These are phyloP conservation scores for Drosophila rufa DNA, from an alignment of 1,140 invertebrate species.

Conservation along the genomic window DNA sequence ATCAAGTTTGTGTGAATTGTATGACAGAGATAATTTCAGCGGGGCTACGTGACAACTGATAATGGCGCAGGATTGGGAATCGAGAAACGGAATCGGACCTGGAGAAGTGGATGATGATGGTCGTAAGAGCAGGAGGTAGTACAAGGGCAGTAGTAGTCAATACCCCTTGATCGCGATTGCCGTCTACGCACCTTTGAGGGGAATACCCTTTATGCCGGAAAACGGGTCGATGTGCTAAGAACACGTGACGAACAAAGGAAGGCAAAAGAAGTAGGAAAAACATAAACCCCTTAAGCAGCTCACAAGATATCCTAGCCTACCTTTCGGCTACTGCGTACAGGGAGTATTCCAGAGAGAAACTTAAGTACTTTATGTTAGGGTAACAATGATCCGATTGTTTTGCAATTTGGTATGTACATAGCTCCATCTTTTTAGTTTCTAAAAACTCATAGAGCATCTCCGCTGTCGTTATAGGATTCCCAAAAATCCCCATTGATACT, in stretches of 20 bases:
- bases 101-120: background rate
- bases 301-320: background rate
- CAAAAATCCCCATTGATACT: constrained; percentile 3
- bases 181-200: constrained; percentile 24
- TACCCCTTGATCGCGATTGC: constrained; percentile 19
- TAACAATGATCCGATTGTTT: background rate
- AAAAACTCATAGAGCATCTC: constrained; percentile 1
- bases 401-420: background rate
- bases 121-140: background rate
- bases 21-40: constrained; percentile 31
- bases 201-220: constrained; percentile 18
- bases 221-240: background rate
- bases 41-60: constrained; percentile 51
- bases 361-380: background rate
- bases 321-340: background rate
- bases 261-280: background rate
- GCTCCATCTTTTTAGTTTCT: background rate
- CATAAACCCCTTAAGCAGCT: background rate
- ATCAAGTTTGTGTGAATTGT: constrained; percentile 25
- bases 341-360: background rate
- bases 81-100: constrained; percentile 9
- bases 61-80: constrained; percentile 33
- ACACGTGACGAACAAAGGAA: background rate
- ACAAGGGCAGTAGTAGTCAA: constrained; percentile 14
- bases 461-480: background rate